phyloP scores from a whole-genome alignment of 2,888 invertebrate genomes.

The Cryptocephalus primarius region DNA sequence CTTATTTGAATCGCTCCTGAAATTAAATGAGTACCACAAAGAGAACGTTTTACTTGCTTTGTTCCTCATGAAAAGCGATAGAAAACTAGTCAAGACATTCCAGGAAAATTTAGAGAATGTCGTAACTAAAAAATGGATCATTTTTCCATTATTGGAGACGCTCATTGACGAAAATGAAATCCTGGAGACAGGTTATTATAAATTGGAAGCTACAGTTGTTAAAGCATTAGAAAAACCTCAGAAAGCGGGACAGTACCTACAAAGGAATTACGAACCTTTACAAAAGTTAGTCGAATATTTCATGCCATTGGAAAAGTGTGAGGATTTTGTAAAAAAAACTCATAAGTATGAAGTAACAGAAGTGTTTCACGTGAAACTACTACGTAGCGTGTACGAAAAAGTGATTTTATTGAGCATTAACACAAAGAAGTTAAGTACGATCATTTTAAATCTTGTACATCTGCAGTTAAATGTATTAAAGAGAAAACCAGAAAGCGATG shows the following conservation, averaged over 20 bases:
- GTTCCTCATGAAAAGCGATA: slow-evolving; percentile 45
- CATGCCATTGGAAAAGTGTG: slow-evolving; percentile 47
- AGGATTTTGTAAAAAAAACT: slow-evolving; percentile 45
- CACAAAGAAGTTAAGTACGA: slow-evolving; percentile 40
- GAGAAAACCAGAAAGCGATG: slow-evolving; percentile 24
- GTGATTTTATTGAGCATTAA: slow-evolving; percentile 31
- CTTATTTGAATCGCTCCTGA: slow-evolving; percentile 44
- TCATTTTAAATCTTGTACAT: slow-evolving; percentile 45
- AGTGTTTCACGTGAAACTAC: slow-evolving; percentile 44
- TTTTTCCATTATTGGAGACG: slow-evolving; percentile 50
- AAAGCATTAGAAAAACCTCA: slow-evolving; percentile 58
- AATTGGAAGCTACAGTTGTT: slow-evolving; percentile 50
- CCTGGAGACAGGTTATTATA: slow-evolving; percentile 37
- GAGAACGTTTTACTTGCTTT: slow-evolving; percentile 47
- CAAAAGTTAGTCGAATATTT: slow-evolving; percentile 47
- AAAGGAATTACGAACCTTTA: slow-evolving; percentile 48
- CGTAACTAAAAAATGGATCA: slow-evolving; percentile 44
- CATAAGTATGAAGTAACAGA: slow-evolving; percentile 54
- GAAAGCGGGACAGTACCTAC: slow-evolving; percentile 55
- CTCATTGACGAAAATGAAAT: slow-evolving; percentile 35
- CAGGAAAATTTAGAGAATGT: slow-evolving; percentile 35
- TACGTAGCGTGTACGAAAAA: slow-evolving; percentile 46
- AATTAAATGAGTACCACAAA: slow-evolving; percentile 43
- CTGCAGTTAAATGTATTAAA: slow-evolving; percentile 41
- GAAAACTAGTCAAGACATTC: slow-evolving; percentile 39